phyloP scores from a whole-genome alignment of 2,888 invertebrate species.

The Nemurella pictetii region DNA sequence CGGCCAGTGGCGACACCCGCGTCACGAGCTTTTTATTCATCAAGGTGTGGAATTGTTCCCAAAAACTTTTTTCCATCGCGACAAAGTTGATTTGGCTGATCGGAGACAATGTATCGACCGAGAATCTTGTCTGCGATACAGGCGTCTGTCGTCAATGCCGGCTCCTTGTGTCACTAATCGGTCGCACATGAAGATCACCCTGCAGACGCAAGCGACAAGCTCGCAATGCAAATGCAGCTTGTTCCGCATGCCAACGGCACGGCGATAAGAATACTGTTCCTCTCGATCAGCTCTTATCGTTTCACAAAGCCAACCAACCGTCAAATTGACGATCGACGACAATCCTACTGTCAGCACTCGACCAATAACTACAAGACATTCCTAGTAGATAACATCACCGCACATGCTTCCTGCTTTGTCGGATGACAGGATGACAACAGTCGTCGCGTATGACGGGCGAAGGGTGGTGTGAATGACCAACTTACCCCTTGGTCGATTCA shows the following conservation, averaged over 20 bases:
- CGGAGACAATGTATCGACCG: too few species aligned
- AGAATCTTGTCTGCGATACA: too few species aligned
- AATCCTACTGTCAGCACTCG: background rate
- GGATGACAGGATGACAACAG: background rate
- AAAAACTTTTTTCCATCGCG: too few species aligned
- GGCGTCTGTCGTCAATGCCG: background rate
- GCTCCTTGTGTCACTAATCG: too few species aligned
- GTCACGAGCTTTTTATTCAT: background rate
- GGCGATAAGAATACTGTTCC: background rate
- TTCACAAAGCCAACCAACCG: background rate
- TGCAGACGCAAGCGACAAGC: too few species aligned
- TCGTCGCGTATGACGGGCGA: background rate
- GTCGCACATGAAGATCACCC: too few species aligned
- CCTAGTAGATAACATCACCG: background rate
- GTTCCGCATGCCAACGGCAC: background rate
- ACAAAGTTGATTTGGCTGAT: too few species aligned
- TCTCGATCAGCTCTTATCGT: background rate
- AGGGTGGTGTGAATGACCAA: background rate
- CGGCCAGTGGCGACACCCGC: background rate
- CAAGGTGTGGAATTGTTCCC: too few species aligned
- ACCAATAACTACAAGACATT: background rate
- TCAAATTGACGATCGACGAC: background rate
- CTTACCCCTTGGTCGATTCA: conserved; percentile 28
- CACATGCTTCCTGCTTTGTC: background rate
- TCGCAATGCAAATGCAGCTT: background rate